Conservation (phyloP, 2,113 vertebrate species). For the Pygoscelis adeliae region DNA sequence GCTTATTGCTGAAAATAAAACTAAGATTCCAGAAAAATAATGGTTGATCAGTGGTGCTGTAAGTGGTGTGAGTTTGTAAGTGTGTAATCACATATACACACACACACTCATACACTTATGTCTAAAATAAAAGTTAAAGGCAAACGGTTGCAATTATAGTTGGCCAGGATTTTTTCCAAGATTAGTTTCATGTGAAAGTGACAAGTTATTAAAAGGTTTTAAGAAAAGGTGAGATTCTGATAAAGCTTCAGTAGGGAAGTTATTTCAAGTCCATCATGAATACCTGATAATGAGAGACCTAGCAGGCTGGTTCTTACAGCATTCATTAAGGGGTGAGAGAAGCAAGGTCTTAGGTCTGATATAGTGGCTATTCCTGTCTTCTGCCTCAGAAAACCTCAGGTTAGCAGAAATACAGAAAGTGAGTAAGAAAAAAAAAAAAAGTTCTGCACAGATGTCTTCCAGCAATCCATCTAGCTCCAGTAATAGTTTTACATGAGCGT, state of each 20-base stretch:
- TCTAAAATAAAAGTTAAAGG: neutral
- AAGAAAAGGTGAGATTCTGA: slow-evolving; percentile 35
- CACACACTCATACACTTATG: rapidly evolving
- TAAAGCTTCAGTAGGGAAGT: neutral
- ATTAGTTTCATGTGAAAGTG: neutral
- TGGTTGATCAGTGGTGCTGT: neutral
- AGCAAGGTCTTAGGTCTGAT: neutral
- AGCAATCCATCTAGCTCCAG: neutral
- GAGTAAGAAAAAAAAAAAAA: neutral
- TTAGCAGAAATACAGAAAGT: neutral
- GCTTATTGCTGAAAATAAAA: neutral
- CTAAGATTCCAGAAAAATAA: neutral
- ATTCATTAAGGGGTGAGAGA: slow-evolving; percentile 1
- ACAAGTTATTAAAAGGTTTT: slow-evolving; percentile 1
- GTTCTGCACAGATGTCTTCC: neutral
- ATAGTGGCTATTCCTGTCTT: neutral
- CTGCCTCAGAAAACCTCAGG: neutral
- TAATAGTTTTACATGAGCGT: neutral
- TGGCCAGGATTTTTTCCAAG: neutral
- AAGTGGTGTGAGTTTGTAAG: neutral
- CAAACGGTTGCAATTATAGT: neutral
- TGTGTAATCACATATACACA: too few species aligned
- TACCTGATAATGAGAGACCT: slow-evolving; percentile 10
- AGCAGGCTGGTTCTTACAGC: neutral
- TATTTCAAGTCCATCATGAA: slow-evolving; percentile 14